Evolutionary conservation across 2,113 vertebrate species (phyloP), one percentile per base, ranked within the genome.

Genomic region (Crypturellus undulatus): DNA sequence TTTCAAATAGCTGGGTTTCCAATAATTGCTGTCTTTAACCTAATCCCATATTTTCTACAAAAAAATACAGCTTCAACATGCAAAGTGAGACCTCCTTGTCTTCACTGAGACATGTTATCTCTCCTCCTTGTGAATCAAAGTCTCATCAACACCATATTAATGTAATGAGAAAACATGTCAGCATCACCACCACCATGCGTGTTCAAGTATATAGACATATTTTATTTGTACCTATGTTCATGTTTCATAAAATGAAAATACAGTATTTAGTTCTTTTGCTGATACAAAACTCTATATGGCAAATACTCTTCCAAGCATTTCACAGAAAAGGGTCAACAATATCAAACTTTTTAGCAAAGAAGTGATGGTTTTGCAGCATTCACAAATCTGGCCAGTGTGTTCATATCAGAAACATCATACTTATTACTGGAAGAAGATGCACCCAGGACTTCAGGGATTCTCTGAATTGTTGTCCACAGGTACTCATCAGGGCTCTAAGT

Each of bases 331-430:
- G 96, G 87, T 99, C 98, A 0, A 96, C 88, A 3, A 70, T 71
- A 63, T 99, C 99, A 91, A 99, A 99, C 95, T 99, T 99, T 75
- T 99, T 99, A 83, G 98, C 99, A 96, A 99, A 99, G 24, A 99
- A 97, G 86, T 99, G 99, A 79, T 98, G 98, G 14, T 98, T 97
- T 28, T 83, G 87, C 32, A 98, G 40, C 75, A 99, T 99, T 99
- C 76, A 99, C 98, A 86, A 99, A 96, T 42, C 98, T 97, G 4
- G 98, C 98, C 28, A 99, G 76, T 0, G 99, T 97, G 2, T 98
- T 98, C 78, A 99, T 97, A 87, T 99, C 99, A 1, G 98, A 98
- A 62, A 98, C 88, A 0, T 99, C 99, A 0, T 98, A 99, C 91
- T 99, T 99, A 10, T 49, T 5, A 87, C 97, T 98, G 15, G 97